A percentile compares a stretch with the other conserved stretches of the same genome.
phyloP scores from a whole-genome alignment of 2,113 vertebrate species.

The Rhea americana region DNA sequence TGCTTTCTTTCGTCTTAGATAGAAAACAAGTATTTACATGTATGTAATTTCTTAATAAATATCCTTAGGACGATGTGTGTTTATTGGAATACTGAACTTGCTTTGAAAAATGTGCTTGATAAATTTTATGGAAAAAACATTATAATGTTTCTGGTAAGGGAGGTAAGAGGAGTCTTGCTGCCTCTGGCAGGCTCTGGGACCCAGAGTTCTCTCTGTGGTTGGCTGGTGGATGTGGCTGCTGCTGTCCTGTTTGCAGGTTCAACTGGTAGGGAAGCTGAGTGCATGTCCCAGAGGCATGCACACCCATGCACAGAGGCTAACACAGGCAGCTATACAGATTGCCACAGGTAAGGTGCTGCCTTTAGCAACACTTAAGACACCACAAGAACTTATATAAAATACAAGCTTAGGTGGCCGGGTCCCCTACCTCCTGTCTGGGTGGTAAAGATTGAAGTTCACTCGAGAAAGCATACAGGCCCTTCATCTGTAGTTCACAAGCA shows the following conservation, averaged over 20 bases:
- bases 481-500: neutral
- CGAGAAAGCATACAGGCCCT: neutral
- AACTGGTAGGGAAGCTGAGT: neutral
- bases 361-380: neutral
- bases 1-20: neutral
- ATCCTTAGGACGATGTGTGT: neutral
- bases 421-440: neutral
- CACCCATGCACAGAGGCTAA: neutral
- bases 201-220: neutral
- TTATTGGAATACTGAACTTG: neutral
- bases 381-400: neutral
- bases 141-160: neutral
- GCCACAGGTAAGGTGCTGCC: neutral
- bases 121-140: neutral
- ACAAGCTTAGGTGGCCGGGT: neutral
- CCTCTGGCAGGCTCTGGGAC: neutral
- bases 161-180: neutral
- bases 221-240: neutral
- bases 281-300: neutral
- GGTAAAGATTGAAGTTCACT: neutral
- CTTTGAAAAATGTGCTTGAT: neutral
- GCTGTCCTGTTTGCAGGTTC: neutral
- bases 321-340: neutral
- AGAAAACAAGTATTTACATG: rapidly evolving
- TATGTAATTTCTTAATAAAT: neutral